A percentile compares a stretch with the other conserved stretches of the same genome.
Evolutionary conservation across 2,888 invertebrate species (phyloP).

Genomic region (Fragum whitleyi): DNA sequence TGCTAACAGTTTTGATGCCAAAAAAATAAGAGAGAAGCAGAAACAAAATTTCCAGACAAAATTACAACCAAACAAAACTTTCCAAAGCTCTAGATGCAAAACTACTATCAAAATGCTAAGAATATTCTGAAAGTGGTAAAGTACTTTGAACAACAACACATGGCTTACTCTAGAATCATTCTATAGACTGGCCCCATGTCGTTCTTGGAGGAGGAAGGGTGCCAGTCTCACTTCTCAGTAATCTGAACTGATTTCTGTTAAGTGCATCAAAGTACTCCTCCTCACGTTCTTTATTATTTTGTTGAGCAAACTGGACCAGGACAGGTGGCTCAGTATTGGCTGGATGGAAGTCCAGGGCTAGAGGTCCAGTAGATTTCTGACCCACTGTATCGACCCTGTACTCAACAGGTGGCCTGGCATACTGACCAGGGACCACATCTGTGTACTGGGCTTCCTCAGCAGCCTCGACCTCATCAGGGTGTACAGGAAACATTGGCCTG

Average conservation of each 20-base stretch:
- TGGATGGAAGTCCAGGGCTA: constrained; percentile 21
- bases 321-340: constrained; percentile 20
- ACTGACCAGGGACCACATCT: constrained; percentile 15
- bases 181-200: constrained; percentile 28
- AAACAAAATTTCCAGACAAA: no score
- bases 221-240: constrained; percentile 6
- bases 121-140: no score
- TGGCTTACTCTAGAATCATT: constrained; percentile 6
- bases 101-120: no score
- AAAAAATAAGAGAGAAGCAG: no score
- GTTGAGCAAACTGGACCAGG: constrained; percentile 2
- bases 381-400: constrained; percentile 10
- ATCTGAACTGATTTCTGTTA: neutral
- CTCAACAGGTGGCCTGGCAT: constrained; percentile 13
- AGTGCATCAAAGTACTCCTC: constrained; percentile 11
- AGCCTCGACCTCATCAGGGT: constrained; percentile 26
- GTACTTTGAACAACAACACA: neutral
- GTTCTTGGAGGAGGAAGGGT: neutral
- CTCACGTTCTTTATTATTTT: neutral
- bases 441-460: constrained; percentile 8
- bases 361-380: constrained; percentile 3
- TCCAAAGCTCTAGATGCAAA: no score
- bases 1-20: no score
- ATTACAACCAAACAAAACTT: no score
- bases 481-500: constrained; percentile 53